Base-by-base conservation (phyloP, 2,888 invertebrate species). In the Drosophila cognata region DNA sequence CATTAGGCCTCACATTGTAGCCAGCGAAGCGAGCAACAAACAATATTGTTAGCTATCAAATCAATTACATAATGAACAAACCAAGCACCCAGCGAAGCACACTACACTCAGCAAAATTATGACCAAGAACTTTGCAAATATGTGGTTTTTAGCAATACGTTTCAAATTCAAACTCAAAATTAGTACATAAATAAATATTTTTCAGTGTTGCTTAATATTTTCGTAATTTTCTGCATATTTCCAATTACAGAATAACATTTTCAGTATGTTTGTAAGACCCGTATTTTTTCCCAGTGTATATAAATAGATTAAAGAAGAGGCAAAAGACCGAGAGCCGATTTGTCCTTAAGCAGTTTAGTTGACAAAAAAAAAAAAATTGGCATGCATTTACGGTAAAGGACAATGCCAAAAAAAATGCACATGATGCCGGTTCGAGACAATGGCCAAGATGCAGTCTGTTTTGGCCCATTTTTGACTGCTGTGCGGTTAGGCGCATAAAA, bases 61-160 rank as follows among this genome's bases (percentile, higher is more conserved):
- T 90, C 90, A 88, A 88, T 88, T 88, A 88, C 90, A 88, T 88
- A 88, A 88, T 90, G 89, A 90, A 77, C 70, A 71, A 46, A 5
- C 13, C 58, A 50, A 50, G 28, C 31, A 43, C 18, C 2, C 21
- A 33, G 28, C 2, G n/a, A 6, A 16, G 2, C 7, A 21, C 4
- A 5, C 2, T 21, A 18, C 41, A 56, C 56, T 56, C 13, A 29
- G 1, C 18, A 8, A 35, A 55, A n/a, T 21, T 8, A 8, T 52
- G 1, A 0, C 2, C 10, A 25, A 35, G 8, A 52, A 52, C 31
- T 33, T 4, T 8, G 33, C 48, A 25, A 25, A 25, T 1, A 11
- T 21, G 2, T 33, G 33, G 10, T 7, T 16, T 7, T 11, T 25
- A 4, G 2, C 8, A 8, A 38, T 18, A 18, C 8, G 7, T 6